Evolutionary conservation across 2,797 vertebrate genomes (phyloP), one percentile per base, ranked within the genome.

Genomic region (Galago senegalensis): DNA sequence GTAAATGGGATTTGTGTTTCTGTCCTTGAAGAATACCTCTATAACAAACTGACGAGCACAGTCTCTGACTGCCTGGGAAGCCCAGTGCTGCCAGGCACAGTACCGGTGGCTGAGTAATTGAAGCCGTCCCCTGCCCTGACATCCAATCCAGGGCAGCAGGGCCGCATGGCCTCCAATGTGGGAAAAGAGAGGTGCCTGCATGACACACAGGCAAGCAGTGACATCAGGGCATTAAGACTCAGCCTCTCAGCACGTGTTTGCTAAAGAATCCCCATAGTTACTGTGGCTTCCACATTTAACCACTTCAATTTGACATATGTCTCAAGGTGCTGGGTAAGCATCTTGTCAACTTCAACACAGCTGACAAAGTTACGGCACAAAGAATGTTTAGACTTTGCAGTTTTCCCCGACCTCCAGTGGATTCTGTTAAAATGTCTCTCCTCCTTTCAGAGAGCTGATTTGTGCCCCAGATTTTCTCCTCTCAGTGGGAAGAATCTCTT

Each of bases 391-490:
- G 95, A 95, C 93, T 96, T 79, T 96, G 96, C 96, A 53, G 84
- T 97, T 98, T 97, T 95, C 85, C 87, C 91, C 10, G 49, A 83
- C 97, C 97, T 92, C 94, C 77, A 79, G 96, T 96, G 97, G 94
- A 95, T 97, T 61, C 85, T 93, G 97, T 97, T 89, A 94, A 93
- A 97, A 95, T 58, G 83, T 92, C 60, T 91, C 61, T 97, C 79
- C 94, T 97, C 96, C 92, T 97, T 97, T 93, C 95, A 86, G 87
- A 95, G 96, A 89, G 91, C 95, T 96, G 95, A 97, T 98, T 94
- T 96, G 10, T 43, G 95, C 80, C 80, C 95, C 77, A 16, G 0
- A 18, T 67, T 90, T 95, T 70, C 89, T n/a, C 27, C 34, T 95
- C 84, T 96, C 96, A 61, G 92, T 31, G 2, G 87, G 86, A 84